Evolutionary conservation across 2,797 vertebrate genomes (phyloP), one percentile per base, ranked within the genome.

Genomic region (Salmo trutta): DNA sequence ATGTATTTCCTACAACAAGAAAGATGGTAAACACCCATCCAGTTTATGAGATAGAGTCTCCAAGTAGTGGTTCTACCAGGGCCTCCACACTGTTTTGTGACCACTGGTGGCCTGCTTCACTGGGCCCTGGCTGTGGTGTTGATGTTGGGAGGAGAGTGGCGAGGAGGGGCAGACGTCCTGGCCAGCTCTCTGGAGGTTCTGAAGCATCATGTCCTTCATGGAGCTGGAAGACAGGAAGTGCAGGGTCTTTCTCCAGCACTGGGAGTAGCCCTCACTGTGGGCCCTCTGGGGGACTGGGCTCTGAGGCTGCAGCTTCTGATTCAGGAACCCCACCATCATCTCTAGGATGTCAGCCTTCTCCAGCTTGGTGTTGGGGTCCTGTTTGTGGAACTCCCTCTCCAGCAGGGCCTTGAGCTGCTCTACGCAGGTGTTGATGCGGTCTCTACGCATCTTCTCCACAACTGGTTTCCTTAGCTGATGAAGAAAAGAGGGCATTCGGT

Each of bases 391-490:
- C 36, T 92, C 86, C 33, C 85, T 88, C 76, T 93, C 91, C 88
- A 94, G 90, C 77, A 93, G 84, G 19, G 85, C 59, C 73, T 92
- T 91, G 75, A 94, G 90, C 81, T 93, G 90, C 85, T 93, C 90
- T 54, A 92, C 93, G 86, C 89, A 89, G 85, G 33, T 86, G 87
- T 94, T 94, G 79, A 93, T 93, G 76, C 90, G 88, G 77, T 93
- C 91, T 56, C 91, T 75, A n/a, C 92, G 92, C 90, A 91, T 88
- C 83, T 94, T 93, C 83, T 93, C 92, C 83, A 93, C 91, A 17
- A 78, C 87, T 1, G 94, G 95, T 83, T 95, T 95, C 78, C 94
- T 93, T 29, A 95, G 69, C 95, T 96, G 91, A 7, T 51, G 66
- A 74, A 41, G 73, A 76, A 67, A 75, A 31, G 75, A 66, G 62